Evolutionary conservation across 2,113 vertebrate genomes (phyloP).

Genomic region (Fregetta grallaria): DNA sequence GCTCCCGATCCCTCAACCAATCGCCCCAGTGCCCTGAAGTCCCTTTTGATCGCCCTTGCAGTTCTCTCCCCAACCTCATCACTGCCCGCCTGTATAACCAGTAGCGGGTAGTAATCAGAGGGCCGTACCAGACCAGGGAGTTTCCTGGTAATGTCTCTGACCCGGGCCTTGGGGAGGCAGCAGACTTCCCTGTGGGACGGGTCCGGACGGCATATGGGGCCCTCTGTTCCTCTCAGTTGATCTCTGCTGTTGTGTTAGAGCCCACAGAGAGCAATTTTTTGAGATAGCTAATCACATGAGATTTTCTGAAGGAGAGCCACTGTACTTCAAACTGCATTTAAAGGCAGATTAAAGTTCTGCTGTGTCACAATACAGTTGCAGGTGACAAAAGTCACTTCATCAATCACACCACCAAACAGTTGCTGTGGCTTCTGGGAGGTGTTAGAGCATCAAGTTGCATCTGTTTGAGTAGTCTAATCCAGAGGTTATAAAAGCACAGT

Average conservation of each 20-base stretch:
- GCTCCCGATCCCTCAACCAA: too few relatives aligned
- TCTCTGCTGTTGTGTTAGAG: neutral
- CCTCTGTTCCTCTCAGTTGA: too few relatives aligned
- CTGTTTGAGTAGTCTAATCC: neutral
- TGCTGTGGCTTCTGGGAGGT: neutral
- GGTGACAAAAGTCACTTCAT: neutral
- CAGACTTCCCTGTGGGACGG: too few relatives aligned
- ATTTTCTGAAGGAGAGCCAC: neutral
- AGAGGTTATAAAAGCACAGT: neutral
- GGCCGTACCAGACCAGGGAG: too few relatives aligned
- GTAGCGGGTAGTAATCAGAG: too few relatives aligned
- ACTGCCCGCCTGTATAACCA: too few relatives aligned
- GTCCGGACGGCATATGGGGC: too few relatives aligned
- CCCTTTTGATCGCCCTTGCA: too few relatives aligned
- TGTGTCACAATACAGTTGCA: neutral
- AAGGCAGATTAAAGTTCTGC: neutral
- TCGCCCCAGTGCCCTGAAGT: too few relatives aligned
- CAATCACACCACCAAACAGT: neutral
- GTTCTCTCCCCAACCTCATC: too few relatives aligned
- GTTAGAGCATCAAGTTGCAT: neutral
- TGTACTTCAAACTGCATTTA: neutral
- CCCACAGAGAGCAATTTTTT: neutral
- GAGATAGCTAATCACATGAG: neutral
- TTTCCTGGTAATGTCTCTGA: too few relatives aligned
- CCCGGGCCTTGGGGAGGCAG: too few relatives aligned